Conservation (phyloP, 92 coral and sea anemone genomes). For the Paramuricea clavata region DNA sequence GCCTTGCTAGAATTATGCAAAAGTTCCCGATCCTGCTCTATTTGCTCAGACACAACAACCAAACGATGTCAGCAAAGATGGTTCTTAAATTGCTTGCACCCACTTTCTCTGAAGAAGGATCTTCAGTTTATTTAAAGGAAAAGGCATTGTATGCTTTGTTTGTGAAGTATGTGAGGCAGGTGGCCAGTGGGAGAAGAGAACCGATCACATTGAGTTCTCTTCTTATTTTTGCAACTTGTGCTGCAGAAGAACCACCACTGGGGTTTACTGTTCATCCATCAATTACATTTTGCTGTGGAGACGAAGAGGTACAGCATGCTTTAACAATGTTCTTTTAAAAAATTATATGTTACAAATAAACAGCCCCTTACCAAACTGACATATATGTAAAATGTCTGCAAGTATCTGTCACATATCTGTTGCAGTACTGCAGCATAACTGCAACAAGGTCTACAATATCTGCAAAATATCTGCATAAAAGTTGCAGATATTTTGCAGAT, state of each 20-base stretch:
- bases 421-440: no score
- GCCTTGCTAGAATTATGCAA: constrained; percentile 57
- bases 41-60: neutral
- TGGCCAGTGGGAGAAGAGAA: constrained; percentile 74
- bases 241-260: constrained; percentile 77
- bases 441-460: no score
- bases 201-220: constrained; percentile 55
- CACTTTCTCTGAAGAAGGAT: constrained; percentile 17
- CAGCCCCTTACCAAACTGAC: no score
- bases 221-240: constrained; percentile 72
- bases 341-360: no score
- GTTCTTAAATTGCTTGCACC: constrained; percentile 1
- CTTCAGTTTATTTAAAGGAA: neutral
- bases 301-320: no score
- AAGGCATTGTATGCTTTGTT: constrained; percentile 59
- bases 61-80: constrained; percentile 12
- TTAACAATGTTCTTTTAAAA: no score
- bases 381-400: no score
- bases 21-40: constrained; percentile 22
- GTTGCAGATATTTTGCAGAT: no score
- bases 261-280: no score
- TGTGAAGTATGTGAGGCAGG: constrained; percentile 74
- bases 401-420: no score
- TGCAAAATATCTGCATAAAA: no score
- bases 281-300: no score